These are phyloP conservation scores for Cinara cedri DNA, from an alignment of 2,888 invertebrate species.

Conservation along the genomic window DNA sequence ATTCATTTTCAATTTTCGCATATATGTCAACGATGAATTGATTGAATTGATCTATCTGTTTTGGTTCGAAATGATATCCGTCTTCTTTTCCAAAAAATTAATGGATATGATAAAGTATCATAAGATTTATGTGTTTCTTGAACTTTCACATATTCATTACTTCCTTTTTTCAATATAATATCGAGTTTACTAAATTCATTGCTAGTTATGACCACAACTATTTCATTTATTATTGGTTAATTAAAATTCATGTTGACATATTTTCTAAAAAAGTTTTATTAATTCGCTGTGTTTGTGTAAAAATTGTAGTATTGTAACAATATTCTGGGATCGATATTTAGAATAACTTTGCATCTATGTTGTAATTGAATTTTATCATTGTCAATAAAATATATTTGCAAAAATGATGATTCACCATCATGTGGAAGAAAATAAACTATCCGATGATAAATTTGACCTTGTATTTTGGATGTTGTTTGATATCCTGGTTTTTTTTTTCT, in stretches of 20 bases:
- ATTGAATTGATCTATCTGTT: conserved; percentile 60
- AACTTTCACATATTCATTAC: conserved; percentile 1
- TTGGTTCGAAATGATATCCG: not conserved
- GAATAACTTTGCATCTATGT: not conserved
- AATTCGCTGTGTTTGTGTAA: not conserved
- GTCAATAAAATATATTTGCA: not conserved
- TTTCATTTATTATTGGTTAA: conserved; percentile 4
- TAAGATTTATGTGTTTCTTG: not conserved
- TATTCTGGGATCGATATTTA: not conserved
- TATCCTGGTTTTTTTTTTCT: not conserved
- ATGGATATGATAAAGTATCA: conserved; percentile 12
- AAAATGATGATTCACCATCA: not conserved
- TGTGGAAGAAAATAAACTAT: not conserved
- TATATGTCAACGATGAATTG: conserved; percentile 63
- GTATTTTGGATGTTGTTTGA: not conserved
- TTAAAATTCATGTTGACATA: not conserved
- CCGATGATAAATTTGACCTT: not conserved
- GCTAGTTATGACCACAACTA: not conserved
- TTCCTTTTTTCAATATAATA: not conserved
- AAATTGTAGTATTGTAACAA: not conserved
- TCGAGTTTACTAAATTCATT: not conserved
- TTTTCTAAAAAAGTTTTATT: conserved; percentile 1
- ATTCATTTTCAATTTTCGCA: conserved; percentile 62
- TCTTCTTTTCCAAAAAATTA: not conserved
- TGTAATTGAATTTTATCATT: not conserved